A percentile compares a stretch with the other conserved stretches of the same genome.
These are phyloP conservation scores for Hippocampus mohnikei DNA, from an alignment of 2,113 vertebrate species.

Conservation along the genomic window DNA sequence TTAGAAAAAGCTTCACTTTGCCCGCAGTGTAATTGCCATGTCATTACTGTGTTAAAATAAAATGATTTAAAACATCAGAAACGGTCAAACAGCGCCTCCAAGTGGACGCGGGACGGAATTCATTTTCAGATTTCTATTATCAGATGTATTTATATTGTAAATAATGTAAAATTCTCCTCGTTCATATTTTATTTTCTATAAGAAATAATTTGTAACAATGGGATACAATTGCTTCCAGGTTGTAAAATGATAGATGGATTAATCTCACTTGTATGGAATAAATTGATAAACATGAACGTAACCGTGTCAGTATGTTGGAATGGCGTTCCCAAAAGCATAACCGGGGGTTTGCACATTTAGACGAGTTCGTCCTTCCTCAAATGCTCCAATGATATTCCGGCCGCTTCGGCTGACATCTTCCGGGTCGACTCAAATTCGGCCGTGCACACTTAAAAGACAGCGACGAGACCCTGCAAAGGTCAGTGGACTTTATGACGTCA, in stretches of 20 bases:
- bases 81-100: constrained; percentile 14
- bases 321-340: neutral
- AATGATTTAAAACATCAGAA: too few relatives aligned
- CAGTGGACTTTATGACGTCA: constrained; percentile 40
- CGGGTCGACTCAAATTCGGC: constrained; percentile 54
- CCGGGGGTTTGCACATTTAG: neutral
- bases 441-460: constrained; percentile 29
- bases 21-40: too few relatives aligned
- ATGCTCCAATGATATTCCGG: constrained; percentile 33
- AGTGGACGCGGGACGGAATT: constrained; percentile 14
- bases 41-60: too few relatives aligned
- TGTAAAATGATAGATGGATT: neutral
- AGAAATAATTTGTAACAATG: too few relatives aligned
- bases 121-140: neutral
- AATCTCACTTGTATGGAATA: neutral
- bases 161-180: neutral
- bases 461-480: constrained; percentile 58
- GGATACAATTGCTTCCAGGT: neutral
- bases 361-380: neutral
- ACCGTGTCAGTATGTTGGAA: neutral
- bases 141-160: neutral
- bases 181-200: neutral
- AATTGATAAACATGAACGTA: neutral
- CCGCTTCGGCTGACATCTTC: constrained; percentile 45
- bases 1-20: too few relatives aligned